Evolutionary conservation across 2,888 invertebrate genomes (phyloP).

Genomic region (Chirona hameri): DNA sequence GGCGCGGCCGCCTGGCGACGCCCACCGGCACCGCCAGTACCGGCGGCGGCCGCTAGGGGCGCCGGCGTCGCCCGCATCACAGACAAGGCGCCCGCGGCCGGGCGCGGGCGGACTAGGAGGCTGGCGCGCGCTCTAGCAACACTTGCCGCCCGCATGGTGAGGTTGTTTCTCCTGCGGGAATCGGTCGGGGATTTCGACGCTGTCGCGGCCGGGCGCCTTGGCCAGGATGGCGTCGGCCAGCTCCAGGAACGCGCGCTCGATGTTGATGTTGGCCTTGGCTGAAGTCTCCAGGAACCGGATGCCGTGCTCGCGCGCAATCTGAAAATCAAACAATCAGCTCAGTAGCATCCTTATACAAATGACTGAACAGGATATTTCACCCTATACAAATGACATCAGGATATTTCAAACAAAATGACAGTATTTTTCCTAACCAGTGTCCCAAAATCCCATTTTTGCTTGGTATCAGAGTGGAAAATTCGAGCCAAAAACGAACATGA

Average conservation of each 20-base stretch:
- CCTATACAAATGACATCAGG: too few species aligned
- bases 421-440: too few species aligned
- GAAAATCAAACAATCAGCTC: conserved; percentile 43
- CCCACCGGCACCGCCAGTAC: not conserved
- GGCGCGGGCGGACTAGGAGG: not conserved
- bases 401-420: too few species aligned
- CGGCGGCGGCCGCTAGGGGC: not conserved
- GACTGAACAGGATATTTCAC: too few species aligned
- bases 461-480: too few species aligned
- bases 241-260: conserved; percentile 91
- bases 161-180: conserved; percentile 12
- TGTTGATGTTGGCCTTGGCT: conserved; percentile 94
- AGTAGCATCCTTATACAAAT: too few species aligned
- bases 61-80: conserved; percentile 2
- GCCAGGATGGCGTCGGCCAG: conserved; percentile 91
- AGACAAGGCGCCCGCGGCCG: not conserved
- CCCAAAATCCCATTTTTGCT: too few species aligned
- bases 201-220: conserved; percentile 78
- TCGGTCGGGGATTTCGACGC: conserved; percentile 63
- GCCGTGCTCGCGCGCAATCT: conserved; percentile 93
- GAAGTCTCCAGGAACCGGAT: conserved; percentile 98
- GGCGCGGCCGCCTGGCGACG: not conserved
- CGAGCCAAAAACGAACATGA: too few species aligned
- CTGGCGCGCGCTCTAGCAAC: conserved; percentile 8
- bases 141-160: conserved; percentile 2